Conservation (phyloP, 2,888 invertebrate genomes). For the Macrosiphum euphorbiae region DNA sequence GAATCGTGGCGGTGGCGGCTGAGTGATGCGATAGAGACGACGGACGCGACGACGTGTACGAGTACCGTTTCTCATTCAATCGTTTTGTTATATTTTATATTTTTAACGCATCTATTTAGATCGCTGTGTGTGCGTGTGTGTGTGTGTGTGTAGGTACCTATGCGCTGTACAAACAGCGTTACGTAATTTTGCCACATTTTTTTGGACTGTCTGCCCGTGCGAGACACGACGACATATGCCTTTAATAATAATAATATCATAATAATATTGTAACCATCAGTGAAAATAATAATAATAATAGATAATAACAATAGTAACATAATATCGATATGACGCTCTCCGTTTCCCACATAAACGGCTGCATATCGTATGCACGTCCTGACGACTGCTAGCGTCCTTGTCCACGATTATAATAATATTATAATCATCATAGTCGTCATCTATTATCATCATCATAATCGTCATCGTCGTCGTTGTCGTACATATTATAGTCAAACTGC, state of each 20-base stretch:
- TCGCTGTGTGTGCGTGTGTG: not conserved
- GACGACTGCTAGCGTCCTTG: not conserved
- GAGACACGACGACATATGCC: slow-evolving; percentile 24
- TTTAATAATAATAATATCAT: not conserved
- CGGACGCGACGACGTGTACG: not conserved
- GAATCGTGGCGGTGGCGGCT: not conserved
- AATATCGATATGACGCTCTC: not conserved
- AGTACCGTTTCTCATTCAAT: slow-evolving; percentile 44
- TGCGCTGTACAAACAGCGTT: not conserved
- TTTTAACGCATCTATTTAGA: not conserved
- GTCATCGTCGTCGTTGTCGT: not conserved
- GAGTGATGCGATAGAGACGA: not conserved
- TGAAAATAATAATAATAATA: not conserved
- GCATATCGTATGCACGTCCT: not conserved
- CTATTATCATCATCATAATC: too few species aligned
- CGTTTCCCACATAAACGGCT: not conserved
- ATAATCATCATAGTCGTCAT: not conserved
- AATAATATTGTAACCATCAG: not conserved
- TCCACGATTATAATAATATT: not conserved
- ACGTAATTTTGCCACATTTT: not conserved
- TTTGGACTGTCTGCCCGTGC: not conserved
- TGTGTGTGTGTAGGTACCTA: not conserved
- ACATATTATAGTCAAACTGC: not conserved
- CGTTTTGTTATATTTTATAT: not conserved
- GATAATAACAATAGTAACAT: not conserved